Conservation (phyloP, 2,797 vertebrate species). For the Rhincodon typus region DNA sequence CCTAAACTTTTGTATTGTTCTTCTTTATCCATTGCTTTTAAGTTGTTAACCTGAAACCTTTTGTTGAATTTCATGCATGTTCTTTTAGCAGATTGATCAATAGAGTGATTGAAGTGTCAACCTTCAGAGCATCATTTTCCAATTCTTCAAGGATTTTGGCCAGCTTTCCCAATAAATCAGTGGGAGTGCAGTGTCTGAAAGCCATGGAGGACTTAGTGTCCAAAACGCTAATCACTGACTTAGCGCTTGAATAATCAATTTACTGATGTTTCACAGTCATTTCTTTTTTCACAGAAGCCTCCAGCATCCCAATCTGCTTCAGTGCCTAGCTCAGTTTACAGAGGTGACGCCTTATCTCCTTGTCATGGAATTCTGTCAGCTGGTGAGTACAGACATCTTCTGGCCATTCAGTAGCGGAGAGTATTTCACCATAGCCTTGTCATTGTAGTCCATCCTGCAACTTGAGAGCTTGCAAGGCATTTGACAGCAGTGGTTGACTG, state of each 20-base stretch:
- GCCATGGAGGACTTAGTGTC: background rate
- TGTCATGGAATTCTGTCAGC: conserved; percentile 92
- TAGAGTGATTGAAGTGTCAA: background rate
- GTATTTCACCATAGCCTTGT: background rate
- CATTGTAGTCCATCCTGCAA: background rate
- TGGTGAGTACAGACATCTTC: conserved; percentile 66
- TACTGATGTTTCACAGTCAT: background rate
- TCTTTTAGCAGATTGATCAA: background rate
- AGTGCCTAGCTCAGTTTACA: conserved; percentile 84
- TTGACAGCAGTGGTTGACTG: background rate
- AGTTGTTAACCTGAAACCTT: background rate
- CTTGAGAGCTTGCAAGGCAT: background rate
- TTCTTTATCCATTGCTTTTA: background rate
- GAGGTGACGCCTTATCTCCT: conserved; percentile 89
- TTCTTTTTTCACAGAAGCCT: conserved; percentile 60
- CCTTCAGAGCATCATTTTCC: background rate
- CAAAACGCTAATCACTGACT: background rate
- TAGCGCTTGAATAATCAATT: background rate
- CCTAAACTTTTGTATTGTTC: background rate
- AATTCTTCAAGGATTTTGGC: too few species aligned
- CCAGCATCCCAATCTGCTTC: conserved; percentile 85
- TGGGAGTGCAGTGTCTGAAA: background rate
- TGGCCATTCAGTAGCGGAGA: too few species aligned
- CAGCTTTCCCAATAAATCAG: too few species aligned
- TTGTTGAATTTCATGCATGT: background rate